A percentile compares a stretch with the other conserved stretches of the same genome.
These are phyloP conservation scores for Enteromius thamalakanensis DNA, from an alignment of 2,797 vertebrate genomes.

Conservation along the genomic window DNA sequence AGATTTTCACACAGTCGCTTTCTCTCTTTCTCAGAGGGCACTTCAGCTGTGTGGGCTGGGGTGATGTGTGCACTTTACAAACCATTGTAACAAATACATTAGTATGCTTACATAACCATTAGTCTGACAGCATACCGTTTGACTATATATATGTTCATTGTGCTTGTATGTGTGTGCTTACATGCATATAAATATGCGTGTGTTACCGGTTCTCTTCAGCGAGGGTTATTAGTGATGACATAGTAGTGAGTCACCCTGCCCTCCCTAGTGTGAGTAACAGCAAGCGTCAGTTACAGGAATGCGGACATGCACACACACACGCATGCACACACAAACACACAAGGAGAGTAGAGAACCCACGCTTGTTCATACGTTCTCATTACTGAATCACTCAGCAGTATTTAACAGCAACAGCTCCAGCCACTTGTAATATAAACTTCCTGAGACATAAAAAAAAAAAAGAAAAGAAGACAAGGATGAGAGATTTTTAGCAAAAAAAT, in stretches of 20 bases:
- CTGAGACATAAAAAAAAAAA: slow-evolving; percentile 34
- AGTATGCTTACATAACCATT: slow-evolving; percentile 46
- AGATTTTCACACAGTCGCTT: slow-evolving; percentile 53
- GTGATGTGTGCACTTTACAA: neutral
- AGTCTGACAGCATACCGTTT: slow-evolving; percentile 42
- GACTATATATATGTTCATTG: slow-evolving; percentile 48
- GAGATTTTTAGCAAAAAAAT: slow-evolving; percentile 32
- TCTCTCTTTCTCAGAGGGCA: slow-evolving; percentile 25
- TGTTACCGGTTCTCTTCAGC: slow-evolving; percentile 36
- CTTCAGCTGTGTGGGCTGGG: slow-evolving; percentile 27
- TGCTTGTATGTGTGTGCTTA: slow-evolving; percentile 34
- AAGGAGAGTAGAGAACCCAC: slow-evolving; percentile 26
- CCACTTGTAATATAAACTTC: slow-evolving; percentile 48
- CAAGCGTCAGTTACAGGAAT: slow-evolving; percentile 83
- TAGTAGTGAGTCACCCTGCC: slow-evolving; percentile 81
- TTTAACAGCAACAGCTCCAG: slow-evolving; percentile 39
- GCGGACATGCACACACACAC: slow-evolving; percentile 63
- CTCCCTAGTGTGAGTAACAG: slow-evolving; percentile 79
- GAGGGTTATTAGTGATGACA: slow-evolving; percentile 79
- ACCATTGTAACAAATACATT: slow-evolving; percentile 32
- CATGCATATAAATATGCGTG: slow-evolving; percentile 43
- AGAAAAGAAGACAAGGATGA: neutral
- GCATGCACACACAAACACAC: slow-evolving; percentile 34
- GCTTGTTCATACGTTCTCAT: slow-evolving; percentile 58
- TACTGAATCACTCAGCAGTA: slow-evolving; percentile 66